phyloP scores from a whole-genome alignment of 2,113 vertebrate species.

The Oncorhynchus mykiss region DNA sequence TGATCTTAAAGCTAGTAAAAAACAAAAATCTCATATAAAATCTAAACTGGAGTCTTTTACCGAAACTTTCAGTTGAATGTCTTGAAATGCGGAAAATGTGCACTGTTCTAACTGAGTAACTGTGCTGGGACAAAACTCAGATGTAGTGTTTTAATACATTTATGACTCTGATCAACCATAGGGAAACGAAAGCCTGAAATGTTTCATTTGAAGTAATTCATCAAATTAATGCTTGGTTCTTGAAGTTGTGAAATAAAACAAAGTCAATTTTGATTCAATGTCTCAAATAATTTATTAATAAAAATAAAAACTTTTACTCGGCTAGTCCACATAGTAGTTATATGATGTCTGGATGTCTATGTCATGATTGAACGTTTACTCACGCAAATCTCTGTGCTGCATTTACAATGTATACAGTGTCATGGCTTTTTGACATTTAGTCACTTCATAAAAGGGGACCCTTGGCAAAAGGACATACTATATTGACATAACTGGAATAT shows the following conservation, averaged over 20 bases:
- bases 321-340: neutral
- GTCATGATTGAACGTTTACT: neutral
- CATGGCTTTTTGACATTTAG: neutral
- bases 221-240: neutral
- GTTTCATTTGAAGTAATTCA: neutral
- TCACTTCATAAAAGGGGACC: neutral
- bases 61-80: too few species aligned
- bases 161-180: conserved; percentile 16
- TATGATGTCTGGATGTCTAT: neutral
- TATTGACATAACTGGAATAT: neutral
- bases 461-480: neutral
- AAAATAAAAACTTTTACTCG: neutral
- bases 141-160: conserved; percentile 12
- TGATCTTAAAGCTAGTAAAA: conserved; percentile 28
- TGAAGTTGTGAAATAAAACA: neutral
- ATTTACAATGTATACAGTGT: neutral
- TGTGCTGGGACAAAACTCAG: conserved; percentile 31
- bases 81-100: neutral
- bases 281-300: neutral
- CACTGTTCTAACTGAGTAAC: conserved; percentile 20
- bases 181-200: conserved; percentile 4
- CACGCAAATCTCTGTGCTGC: neutral
- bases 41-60: too few species aligned
- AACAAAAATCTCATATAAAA: neutral
- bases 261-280: neutral